Percentiles rank a stretch among this genome's conserved stretches.
Conservation (phyloP, 2,113 vertebrate species). For the Holacanthus passer region DNA sequence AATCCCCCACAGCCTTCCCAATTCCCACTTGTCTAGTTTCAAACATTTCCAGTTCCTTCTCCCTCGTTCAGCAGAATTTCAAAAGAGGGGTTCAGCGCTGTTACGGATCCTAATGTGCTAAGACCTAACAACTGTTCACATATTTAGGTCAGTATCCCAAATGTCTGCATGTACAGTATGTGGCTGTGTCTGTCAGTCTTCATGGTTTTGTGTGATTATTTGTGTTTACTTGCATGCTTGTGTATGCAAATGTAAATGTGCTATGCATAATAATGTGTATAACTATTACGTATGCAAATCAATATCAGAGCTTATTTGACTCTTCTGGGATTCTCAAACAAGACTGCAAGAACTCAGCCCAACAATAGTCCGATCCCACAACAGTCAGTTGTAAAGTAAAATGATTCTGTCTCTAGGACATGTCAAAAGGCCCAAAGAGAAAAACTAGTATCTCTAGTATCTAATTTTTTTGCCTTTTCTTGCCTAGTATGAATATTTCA, state of each 20-base stretch:
- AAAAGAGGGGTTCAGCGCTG: not conserved
- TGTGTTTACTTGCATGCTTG: not conserved
- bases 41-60: constrained; percentile 24
- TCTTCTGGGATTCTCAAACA: not conserved
- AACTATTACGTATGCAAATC: not conserved
- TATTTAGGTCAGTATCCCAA: constrained; percentile 33
- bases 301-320: not conserved
- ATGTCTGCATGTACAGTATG: constrained; percentile 14
- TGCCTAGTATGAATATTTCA: not conserved
- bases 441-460: not conserved
- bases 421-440: not conserved
- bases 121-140: constrained; percentile 55
- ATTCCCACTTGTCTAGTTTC: constrained; percentile 38
- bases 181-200: not conserved
- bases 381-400: not conserved
- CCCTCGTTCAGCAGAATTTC: constrained; percentile 5
- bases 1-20: constrained; percentile 50
- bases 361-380: not conserved
- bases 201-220: not conserved
- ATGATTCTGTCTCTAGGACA: not conserved
- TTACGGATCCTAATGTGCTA: constrained; percentile 43
- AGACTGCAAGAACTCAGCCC: not conserved
- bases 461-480: not conserved
- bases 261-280: not conserved
- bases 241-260: not conserved